Percentiles rank a stretch among this genome's conserved stretches.
These are phyloP conservation scores for Exaiptasia diaphana DNA, from an alignment of 64 coral and sea anemone species.

Conservation along the genomic window DNA sequence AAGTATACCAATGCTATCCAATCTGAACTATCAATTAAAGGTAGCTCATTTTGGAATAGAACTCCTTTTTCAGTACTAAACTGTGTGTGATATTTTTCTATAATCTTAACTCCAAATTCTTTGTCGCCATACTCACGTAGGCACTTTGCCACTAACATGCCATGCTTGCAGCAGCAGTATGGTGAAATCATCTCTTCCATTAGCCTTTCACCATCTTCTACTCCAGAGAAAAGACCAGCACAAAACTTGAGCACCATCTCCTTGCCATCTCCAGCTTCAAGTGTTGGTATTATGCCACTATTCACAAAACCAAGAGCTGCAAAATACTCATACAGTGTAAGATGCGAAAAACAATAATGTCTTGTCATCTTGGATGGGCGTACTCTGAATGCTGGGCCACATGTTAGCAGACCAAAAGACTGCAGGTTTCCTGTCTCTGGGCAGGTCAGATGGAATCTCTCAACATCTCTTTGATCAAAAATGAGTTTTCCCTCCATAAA, in stretches of 20 bases:
- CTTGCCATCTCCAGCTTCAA: neutral
- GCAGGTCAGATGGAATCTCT: neutral
- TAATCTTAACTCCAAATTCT: neutral
- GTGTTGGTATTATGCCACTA: neutral
- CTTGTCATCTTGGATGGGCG: neutral
- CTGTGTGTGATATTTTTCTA: too few relatives aligned
- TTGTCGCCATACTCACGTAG: constrained; percentile 21
- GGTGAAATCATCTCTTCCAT: neutral
- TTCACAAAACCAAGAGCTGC: constrained; percentile 23
- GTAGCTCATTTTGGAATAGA: too few relatives aligned
- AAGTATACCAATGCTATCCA: too few relatives aligned
- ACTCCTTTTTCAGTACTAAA: too few relatives aligned
- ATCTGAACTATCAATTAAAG: too few relatives aligned
- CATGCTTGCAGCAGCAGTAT: neutral
- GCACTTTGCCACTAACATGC: neutral
- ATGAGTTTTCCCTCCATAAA: constrained; percentile 5
- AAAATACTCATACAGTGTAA: constrained; percentile 12
- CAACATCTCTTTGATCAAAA: constrained; percentile 7
- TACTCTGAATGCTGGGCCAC: neutral
- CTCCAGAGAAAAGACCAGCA: neutral
- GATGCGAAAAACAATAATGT: constrained; percentile 22
- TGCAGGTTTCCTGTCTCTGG: neutral
- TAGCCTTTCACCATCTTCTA: constrained; percentile 1
- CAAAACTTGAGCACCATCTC: neutral
- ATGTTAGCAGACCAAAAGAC: constrained; percentile 7